phyloP scores from a whole-genome alignment of 2,888 invertebrate species.

The Pinctada fucata region DNA sequence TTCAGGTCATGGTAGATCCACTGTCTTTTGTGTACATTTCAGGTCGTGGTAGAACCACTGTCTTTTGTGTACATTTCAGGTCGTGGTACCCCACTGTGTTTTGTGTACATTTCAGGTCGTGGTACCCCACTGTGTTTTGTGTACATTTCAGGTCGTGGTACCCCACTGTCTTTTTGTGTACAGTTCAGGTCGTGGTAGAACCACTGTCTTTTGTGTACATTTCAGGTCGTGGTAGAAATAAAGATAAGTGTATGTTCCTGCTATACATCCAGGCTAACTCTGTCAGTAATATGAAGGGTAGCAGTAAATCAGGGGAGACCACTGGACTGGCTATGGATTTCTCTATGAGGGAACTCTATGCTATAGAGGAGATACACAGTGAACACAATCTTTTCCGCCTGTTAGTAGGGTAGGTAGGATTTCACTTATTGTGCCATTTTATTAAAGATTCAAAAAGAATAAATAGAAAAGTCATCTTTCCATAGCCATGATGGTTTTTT shows the following conservation, averaged over 20 bases:
- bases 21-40: no score
- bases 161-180: not conserved
- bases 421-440: not conserved
- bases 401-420: slow-evolving; percentile 81
- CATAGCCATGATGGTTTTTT: no score
- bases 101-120: no score
- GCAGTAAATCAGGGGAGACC: slow-evolving; percentile 51
- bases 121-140: not conserved
- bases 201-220: not conserved
- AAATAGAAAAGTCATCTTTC: not conserved
- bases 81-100: no score
- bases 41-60: no score
- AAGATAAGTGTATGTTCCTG: slow-evolving; percentile 78
- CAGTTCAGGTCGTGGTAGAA: not conserved
- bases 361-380: slow-evolving; percentile 84
- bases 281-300: slow-evolving; percentile 83
- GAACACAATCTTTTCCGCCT: slow-evolving; percentile 87
- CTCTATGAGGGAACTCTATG: slow-evolving; percentile 86
- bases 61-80: no score
- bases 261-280: slow-evolving; percentile 90
- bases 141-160: not conserved
- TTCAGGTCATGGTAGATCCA: no score
- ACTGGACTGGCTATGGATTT: slow-evolving; percentile 79
- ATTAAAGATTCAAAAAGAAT: not conserved
- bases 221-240: slow-evolving; percentile 68